phyloP scores from a whole-genome alignment of 2,113 vertebrate genomes.

The Melozone crissalis region DNA sequence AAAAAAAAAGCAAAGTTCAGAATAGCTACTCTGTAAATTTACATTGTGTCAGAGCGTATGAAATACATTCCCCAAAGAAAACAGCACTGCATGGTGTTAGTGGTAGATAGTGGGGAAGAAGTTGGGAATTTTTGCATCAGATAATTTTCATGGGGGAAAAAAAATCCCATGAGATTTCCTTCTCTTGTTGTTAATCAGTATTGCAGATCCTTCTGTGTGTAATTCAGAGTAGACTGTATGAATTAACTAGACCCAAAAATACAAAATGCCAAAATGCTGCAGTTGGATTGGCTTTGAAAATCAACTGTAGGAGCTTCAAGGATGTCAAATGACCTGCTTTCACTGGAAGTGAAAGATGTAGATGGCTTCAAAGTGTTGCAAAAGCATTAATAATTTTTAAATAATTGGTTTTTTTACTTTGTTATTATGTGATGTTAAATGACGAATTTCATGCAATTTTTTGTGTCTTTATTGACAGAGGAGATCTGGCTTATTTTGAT shows the following conservation, averaged over 20 bases:
- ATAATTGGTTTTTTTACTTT: background rate
- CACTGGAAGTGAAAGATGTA: background rate
- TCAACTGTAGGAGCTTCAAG: rapidly evolving
- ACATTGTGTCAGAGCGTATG: background rate
- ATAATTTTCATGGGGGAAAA: background rate
- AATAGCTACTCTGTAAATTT: too few species aligned
- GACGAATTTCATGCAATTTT: background rate
- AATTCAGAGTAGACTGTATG: background rate
- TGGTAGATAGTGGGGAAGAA: background rate
- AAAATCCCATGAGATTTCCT: background rate
- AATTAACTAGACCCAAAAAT: background rate
- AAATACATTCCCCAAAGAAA: background rate
- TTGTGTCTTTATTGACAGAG: conserved; percentile 72
- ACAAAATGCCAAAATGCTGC: background rate
- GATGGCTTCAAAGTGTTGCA: background rate
- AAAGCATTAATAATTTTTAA: background rate
- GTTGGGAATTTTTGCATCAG: background rate
- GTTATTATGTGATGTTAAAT: background rate
- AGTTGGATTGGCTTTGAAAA: background rate
- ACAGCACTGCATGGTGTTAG: background rate
- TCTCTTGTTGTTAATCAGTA: background rate
- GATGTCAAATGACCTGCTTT: background rate
- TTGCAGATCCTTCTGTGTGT: background rate
- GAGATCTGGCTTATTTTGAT: conserved; percentile 95
- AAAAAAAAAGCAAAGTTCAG: background rate